Evolutionary conservation across 2,888 invertebrate species (phyloP).

Genomic region (Diarsia mendica): DNA sequence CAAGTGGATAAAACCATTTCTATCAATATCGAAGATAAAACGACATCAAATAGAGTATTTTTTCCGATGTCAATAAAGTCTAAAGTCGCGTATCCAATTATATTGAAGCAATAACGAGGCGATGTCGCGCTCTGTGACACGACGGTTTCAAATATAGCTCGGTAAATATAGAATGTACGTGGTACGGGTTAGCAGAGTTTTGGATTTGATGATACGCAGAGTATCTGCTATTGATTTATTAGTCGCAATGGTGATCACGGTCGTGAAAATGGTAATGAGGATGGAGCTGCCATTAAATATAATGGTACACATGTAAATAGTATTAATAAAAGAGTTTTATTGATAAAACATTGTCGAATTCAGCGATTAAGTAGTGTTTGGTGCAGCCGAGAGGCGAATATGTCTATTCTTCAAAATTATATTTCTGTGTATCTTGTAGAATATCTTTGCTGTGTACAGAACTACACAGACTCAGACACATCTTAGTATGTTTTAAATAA

Average conservation of each 20-base stretch:
- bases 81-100: constrained; percentile 67
- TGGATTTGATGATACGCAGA: constrained; percentile 62
- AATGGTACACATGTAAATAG: constrained; percentile 3
- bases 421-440: not conserved
- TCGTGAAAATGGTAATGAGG: constrained; percentile 24
- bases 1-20: constrained; percentile 24
- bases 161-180: constrained; percentile 83
- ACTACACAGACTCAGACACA: not conserved
- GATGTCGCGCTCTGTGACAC: constrained; percentile 87
- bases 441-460: not conserved
- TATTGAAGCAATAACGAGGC: constrained; percentile 68
- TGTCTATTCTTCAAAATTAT: not conserved
- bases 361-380: not conserved
- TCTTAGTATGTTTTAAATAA: too few species aligned
- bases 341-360: not conserved
- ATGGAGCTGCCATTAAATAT: constrained; percentile 1
- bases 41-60: constrained; percentile 50
- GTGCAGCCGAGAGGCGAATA: not conserved
- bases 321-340: constrained; percentile 5
- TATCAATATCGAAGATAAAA: constrained; percentile 40
- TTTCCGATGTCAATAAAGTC: constrained; percentile 66
- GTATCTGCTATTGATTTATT: constrained; percentile 66
- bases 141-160: constrained; percentile 82
- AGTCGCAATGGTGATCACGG: constrained; percentile 29
- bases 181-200: constrained; percentile 71